Conservation (phyloP, 2,113 vertebrate species). For the cat (Felis catus) region DNA sequence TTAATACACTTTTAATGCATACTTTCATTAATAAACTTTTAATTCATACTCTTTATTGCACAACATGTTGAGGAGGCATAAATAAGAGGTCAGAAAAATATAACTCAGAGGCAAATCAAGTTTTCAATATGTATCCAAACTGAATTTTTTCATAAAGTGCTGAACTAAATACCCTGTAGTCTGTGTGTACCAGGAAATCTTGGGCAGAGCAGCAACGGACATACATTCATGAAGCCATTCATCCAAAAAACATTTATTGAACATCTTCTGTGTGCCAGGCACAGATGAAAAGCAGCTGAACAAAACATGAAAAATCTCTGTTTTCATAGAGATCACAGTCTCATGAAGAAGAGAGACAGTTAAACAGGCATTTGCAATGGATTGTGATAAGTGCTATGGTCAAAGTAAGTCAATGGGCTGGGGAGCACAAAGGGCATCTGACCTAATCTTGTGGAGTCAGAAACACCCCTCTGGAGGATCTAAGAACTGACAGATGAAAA, state of each 20-base stretch:
- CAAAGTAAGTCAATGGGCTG: not conserved
- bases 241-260: not conserved
- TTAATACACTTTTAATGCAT: not conserved
- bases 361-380: not conserved
- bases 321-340: not conserved
- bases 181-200: not conserved
- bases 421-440: not conserved
- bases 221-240: not conserved
- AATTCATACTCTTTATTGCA: not conserved
- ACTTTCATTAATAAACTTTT: not conserved
- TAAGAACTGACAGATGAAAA: not conserved
- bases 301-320: not conserved
- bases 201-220: not conserved
- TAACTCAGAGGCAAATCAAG: not conserved
- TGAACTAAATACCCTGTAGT: not conserved
- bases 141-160: not conserved
- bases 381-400: not conserved
- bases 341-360: not conserved
- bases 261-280: not conserved
- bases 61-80: not conserved
- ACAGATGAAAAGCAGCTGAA: not conserved
- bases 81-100: not conserved
- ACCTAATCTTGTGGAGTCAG: not conserved
- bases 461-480: not conserved
- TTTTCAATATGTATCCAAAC: not conserved